phyloP scores from a whole-genome alignment of 2,888 invertebrate genomes.

The Drosophila monieri region DNA sequence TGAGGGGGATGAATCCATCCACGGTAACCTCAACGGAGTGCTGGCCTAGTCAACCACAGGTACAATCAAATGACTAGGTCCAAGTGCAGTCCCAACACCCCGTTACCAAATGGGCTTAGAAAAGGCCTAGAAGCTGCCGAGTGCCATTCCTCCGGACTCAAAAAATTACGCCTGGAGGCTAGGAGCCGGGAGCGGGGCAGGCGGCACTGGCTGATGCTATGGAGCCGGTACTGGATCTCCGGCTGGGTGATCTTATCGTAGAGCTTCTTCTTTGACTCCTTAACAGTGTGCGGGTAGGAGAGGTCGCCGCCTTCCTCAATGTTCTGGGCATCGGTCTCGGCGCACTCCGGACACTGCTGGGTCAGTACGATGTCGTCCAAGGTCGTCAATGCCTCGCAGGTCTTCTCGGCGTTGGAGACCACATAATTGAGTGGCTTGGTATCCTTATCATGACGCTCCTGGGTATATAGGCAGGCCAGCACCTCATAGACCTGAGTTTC shows the following conservation, averaged over 20 bases:
- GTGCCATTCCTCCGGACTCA: not conserved
- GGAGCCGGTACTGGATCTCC: constrained; percentile 83
- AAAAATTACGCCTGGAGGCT: constrained; percentile 70
- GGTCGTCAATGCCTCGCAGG: constrained; percentile 82
- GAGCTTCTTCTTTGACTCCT: constrained; percentile 72
- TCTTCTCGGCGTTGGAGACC: constrained; percentile 75
- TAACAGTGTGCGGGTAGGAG: constrained; percentile 61
- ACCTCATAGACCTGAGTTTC: constrained; percentile 85
- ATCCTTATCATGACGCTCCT: constrained; percentile 64
- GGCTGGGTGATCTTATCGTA: constrained; percentile 81
- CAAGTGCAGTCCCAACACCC: not conserved
- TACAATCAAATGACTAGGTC: not conserved
- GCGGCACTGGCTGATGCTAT: constrained; percentile 82
- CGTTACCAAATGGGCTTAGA: not conserved
- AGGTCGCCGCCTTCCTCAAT: constrained; percentile 80
- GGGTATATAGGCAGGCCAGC: constrained; percentile 84
- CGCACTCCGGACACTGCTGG: constrained; percentile 83
- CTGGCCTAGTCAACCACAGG: not conserved
- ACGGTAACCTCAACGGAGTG: not conserved
- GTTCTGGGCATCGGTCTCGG: constrained; percentile 82
- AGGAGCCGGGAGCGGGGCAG: constrained; percentile 81
- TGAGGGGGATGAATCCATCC: not conserved
- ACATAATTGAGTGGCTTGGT: constrained; percentile 54
- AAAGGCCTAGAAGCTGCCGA: not conserved
- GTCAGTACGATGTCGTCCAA: constrained; percentile 84